Evolutionary conservation across 2,113 vertebrate species (phyloP), one percentile per base, ranked within the genome.

Genomic region (Xiphophorus couchianus): DNA sequence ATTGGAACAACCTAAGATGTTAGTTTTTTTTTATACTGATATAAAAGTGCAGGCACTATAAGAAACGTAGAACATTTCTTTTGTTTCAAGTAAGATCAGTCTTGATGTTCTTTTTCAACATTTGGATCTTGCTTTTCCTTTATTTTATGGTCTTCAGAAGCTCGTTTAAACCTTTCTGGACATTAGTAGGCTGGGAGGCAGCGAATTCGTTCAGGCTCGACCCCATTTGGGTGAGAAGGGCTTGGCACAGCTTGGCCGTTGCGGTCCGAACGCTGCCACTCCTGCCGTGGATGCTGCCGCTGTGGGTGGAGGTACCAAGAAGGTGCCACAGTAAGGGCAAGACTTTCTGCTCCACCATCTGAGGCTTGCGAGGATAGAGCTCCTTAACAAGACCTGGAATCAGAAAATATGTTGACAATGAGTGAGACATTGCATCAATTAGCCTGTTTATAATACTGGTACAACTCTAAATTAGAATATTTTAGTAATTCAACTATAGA

Each of bases 241-340:
- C 95, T 90, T 93, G 94, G 2, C 96, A 95, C 66, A 98, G 82
- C 76, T 93, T 95, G 58, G 91, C 91, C 0, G 95, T 96, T 73
- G 96, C 96, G 19, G 84, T 73, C 65, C 95, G 93, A 37, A 96
- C 86, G 39, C 94, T 96, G 44, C 95, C 93, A 0, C 95, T 94
- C 0, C 95, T 92, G 61, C 95, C 94, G 8, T 95, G 95, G 44
- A 95, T 66, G 22, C 93, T 94, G 68, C 96, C 95, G 19, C 96
- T 95, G 82, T 92, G 94, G 3, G 91, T 93, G 76, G 94, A 93
- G 51, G 92, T 94, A 25, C 96, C 93, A 82, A 98, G 93, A 5
- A 98, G 96, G 73, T 97, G 95, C 97, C 97, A 98, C 17, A 98
- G 92, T 77, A 98, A 92, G 9, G 90, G 94, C 11, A 97, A 86